Evolutionary conservation across 1,140 invertebrate genomes (phyloP).

Genomic region (Panagrolaimus sp.): DNA sequence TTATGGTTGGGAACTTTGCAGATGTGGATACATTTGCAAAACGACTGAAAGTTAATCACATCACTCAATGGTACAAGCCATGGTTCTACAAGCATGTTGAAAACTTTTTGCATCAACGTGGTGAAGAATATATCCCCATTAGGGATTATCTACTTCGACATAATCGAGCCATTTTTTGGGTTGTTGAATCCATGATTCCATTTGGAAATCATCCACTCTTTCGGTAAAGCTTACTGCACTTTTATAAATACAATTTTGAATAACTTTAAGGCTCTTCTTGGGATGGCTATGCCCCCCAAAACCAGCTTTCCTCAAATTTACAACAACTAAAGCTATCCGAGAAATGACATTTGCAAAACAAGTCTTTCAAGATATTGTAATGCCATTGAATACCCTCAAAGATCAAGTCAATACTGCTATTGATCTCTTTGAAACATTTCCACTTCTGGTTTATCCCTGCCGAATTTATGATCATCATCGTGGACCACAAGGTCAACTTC

Average conservation of each 20-base stretch:
- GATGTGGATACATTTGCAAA: conserved; percentile 54
- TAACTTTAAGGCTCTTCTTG: conserved; percentile 66
- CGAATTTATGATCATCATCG: conserved; percentile 62
- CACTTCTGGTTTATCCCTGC: conserved; percentile 64
- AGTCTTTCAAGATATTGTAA: conserved; percentile 27
- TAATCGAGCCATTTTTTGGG: conserved; percentile 65
- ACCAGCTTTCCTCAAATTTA: conserved; percentile 72
- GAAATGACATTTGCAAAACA: conserved; percentile 64
- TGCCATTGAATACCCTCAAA: conserved; percentile 59
- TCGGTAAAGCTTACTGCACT: conserved; percentile 58
- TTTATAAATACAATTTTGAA: conserved; percentile 35
- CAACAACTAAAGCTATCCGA: conserved; percentile 63
- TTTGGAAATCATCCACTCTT: conserved; percentile 74
- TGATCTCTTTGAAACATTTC: conserved; percentile 63
- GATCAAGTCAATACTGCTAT: conserved; percentile 62
- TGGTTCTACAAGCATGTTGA: conserved; percentile 69
- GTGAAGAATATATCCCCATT: conserved; percentile 63
- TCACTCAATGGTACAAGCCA: conserved; percentile 64
- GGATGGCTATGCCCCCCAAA: conserved; percentile 78
- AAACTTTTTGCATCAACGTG: conserved; percentile 60
- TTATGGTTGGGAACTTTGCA: conserved; percentile 63
- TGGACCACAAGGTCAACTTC: conserved; percentile 48
- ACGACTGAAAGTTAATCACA: conserved; percentile 59
- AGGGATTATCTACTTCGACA: conserved; percentile 63
- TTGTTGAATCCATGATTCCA: conserved; percentile 72